Base-by-base conservation (phyloP, 2,888 invertebrate species). In the Pollenia angustigena region DNA sequence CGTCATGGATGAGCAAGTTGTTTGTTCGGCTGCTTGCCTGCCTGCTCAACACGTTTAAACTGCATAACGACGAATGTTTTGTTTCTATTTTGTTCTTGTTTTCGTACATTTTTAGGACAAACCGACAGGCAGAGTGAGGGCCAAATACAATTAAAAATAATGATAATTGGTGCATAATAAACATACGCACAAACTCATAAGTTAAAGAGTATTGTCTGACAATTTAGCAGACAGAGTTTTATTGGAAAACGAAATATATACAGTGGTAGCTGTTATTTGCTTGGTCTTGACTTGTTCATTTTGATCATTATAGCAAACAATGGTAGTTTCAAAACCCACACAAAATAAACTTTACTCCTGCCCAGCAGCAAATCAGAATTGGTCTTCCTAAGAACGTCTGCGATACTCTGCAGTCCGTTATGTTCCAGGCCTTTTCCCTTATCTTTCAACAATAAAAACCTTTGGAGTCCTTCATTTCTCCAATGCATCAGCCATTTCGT, bases 151-250 rank as follows among this genome's bases (percentile, higher is more conserved):
- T 76, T 76, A 78, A 76, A 76, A 76, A 40, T 69, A 2, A 82
- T 76, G 62, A 69, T 68, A 82, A 82, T 75, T 75, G 60, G 66
- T 76, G 75, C 76, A 68, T 74, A 60, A 80, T 62, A 46, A 44
- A 32, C n/a, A 14, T 18, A 44, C n/a, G 1, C 7, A 32, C n/a
- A 68, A 32, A 48, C 50, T 12, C 18, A 56, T 32, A 46, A 18
- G 46, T 58, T 72, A 44, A 72, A 46, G n/a, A 4, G 23, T 40
- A 50, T 50, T 62, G 18, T 18, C 4, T 40, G 40, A 11, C 62
- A 50, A 60, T 74, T 74, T 32, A 40, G 60, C 32, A 18, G 1
- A 12, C 12, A 4, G 50, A 50, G 46, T 50, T 75, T 32, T 23
- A 62, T 18, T 42, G n/a, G 50, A 4, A 75, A 48, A 7, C 10